Evolutionary conservation across 2,113 vertebrate genomes (phyloP), one percentile per base, ranked within the genome.

Genomic region (Probosciger aterrimus): DNA sequence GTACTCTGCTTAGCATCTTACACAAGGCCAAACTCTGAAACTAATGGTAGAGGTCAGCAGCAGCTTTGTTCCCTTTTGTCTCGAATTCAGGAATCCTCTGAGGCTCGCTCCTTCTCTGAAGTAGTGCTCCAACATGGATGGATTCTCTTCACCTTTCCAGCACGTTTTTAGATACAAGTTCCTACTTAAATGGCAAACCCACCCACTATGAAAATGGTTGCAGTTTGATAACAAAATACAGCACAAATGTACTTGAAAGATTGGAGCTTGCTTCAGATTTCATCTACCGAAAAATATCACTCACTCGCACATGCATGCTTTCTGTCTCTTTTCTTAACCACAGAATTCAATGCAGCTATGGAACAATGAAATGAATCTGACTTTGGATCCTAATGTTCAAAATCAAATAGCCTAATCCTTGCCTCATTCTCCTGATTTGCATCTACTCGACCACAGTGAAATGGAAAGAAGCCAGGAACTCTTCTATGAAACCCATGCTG

Each of bases 271-370:
- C 27, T 90, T 60, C 27, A 55, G 31, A 67, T 76, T 55, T 68
- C 9, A 55, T 49, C 57, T 65, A 74, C 31, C 0, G 0, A 55
- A 46, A 65, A 82, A 37, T 60, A 16, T 19, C 15, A 70, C 16
- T 74, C 18, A 57, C 27, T 10, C 24, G 20, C 31, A 65, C 1
- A 1, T 1, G 2, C 17, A 67, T 0, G 0, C 8, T 41, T 44
- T 47, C 22, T 74, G 14, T 28, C 2, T 73, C 9, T 70, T 11
- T 86, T 64, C 75, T 59, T 47, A 60, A 74, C 15, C 6, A 7
- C 3, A 1, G 4, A 80, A 88, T 15, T 68, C 43, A 83, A 2
- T 17, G 24, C 33, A 71, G 18, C 6, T 53, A 39, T 9, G 14
- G 20, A 92, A 83, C 43, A 53, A 12, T 49, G 47, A 63, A 63